A percentile compares a stretch with the other conserved stretches of the same genome.
Conservation (phyloP, 2,888 invertebrate species). For the Seira ritae region DNA sequence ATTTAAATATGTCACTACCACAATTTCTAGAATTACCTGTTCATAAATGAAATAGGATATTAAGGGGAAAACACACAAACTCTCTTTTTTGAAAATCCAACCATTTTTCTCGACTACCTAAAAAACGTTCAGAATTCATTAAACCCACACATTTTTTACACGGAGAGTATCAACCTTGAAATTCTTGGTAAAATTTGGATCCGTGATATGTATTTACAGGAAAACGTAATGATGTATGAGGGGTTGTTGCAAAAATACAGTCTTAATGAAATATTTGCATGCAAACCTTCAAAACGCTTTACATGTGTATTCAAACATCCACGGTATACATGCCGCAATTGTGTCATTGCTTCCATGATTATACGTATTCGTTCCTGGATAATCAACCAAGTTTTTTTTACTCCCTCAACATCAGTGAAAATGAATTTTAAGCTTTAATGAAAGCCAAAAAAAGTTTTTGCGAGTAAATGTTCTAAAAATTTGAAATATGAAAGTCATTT, state of each 20-base stretch:
- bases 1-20: background rate
- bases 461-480: no score
- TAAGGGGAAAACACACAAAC: background rate
- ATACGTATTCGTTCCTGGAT: no score
- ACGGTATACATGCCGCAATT: no score
- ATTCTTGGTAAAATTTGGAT: background rate
- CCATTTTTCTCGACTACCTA: background rate
- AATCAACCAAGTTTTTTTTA: no score
- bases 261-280: constrained; percentile 1
- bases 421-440: no score
- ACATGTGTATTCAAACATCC: no score
- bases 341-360: no score
- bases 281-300: background rate
- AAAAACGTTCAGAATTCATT: background rate
- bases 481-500: no score
- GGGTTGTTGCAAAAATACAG: background rate
- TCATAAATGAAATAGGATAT: no score
- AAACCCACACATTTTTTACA: background rate
- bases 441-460: no score
- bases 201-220: background rate
- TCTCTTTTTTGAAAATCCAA: background rate
- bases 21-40: background rate
- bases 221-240: background rate
- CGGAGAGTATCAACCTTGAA: background rate
- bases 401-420: no score